Evolutionary conservation across 2,797 vertebrate genomes (phyloP).

Genomic region (Aselliscus stoliczkanus): DNA sequence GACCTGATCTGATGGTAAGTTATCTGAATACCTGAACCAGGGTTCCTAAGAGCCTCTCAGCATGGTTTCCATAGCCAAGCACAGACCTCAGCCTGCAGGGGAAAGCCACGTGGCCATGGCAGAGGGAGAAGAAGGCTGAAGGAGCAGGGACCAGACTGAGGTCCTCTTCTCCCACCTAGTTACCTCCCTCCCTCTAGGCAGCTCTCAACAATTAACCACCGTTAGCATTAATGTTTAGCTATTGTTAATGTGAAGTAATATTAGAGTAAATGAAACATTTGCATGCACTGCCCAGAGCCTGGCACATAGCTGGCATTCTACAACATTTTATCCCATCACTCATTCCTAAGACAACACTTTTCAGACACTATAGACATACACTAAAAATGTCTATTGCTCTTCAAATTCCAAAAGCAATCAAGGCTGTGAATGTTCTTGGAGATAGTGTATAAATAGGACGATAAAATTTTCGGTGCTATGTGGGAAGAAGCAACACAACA

Average conservation of each 20-base stretch:
- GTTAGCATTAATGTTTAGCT: neutral
- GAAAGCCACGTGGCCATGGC: neutral
- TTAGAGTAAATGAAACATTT: neutral
- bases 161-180: neutral
- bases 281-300: neutral
- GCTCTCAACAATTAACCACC: neutral
- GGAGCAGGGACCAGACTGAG: neutral
- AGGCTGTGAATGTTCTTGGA: conserved; percentile 57
- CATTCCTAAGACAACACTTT: neutral
- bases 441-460: conserved; percentile 72
- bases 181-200: neutral
- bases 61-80: neutral
- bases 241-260: neutral
- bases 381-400: neutral
- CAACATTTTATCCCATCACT: neutral
- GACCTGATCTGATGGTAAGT: neutral
- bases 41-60: neutral
- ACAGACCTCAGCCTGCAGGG: neutral
- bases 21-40: neutral
- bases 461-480: conserved; percentile 67
- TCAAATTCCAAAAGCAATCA: neutral
- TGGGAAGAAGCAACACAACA: conserved; percentile 59
- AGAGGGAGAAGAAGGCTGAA: neutral
- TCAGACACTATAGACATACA: neutral
- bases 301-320: neutral